These are phyloP conservation scores for Plecotus auritus DNA, from an alignment of 2,113 vertebrate genomes.

Conservation along the genomic window DNA sequence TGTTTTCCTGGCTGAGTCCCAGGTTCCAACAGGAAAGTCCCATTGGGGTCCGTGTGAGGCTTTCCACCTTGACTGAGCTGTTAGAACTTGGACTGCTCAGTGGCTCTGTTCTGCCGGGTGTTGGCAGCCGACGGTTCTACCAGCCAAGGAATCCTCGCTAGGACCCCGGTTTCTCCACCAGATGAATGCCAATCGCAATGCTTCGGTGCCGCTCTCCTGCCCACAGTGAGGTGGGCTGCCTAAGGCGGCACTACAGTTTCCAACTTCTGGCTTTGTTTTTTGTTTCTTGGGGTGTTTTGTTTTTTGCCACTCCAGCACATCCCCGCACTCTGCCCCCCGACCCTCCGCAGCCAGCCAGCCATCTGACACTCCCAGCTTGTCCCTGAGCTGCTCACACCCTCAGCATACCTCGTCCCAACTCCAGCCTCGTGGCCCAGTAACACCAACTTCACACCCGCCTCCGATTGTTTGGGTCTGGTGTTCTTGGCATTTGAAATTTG, in stretches of 20 bases:
- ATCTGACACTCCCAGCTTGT: background rate
- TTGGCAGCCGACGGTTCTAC: background rate
- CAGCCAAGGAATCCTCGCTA: background rate
- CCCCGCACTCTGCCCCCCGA: too few relatives aligned
- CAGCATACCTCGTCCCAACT: rapidly evolving
- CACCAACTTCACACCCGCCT: too few relatives aligned
- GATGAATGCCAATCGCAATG: too few relatives aligned
- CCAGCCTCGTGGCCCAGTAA: background rate
- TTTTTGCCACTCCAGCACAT: background rate
- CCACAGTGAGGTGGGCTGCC: background rate
- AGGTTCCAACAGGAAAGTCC: too few relatives aligned
- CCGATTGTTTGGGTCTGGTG: rapidly evolving
- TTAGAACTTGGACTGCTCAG: background rate
- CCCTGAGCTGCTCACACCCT: background rate
- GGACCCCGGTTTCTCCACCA: background rate
- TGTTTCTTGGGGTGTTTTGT: too few relatives aligned
- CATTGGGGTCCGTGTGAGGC: rapidly evolving
- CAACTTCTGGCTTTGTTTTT: background rate
- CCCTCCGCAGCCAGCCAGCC: background rate
- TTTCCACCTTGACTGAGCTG: background rate
- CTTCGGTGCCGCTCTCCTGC: rapidly evolving
- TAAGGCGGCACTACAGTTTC: rapidly evolving
- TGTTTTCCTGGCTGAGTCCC: background rate
- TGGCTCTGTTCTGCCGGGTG: background rate
- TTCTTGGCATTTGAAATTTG: background rate